Percentiles rank a stretch among this genome's conserved stretches.
Evolutionary conservation across 2,113 vertebrate species (phyloP).

Genomic region (Paraplagusia blochii): DNA sequence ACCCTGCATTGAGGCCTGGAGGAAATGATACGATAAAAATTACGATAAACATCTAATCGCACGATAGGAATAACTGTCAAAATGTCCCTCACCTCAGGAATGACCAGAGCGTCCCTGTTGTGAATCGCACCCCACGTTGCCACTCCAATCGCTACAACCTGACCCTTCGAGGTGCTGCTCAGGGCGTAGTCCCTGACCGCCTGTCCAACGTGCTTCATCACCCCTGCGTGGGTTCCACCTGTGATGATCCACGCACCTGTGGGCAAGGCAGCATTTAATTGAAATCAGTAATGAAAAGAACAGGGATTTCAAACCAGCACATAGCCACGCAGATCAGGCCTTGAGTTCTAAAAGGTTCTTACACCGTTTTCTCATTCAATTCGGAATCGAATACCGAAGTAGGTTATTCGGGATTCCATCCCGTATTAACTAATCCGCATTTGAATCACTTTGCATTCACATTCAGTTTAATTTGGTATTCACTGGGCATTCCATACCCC

Average conservation of each 20-base stretch:
- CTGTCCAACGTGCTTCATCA: constrained; percentile 96
- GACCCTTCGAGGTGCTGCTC: constrained; percentile 76
- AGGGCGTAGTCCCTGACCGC: constrained; percentile 84
- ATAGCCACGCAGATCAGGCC: too few species aligned
- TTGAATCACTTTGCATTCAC: too few species aligned
- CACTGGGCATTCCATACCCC: too few species aligned
- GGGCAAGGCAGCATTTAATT: background rate
- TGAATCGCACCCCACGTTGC: constrained; percentile 92
- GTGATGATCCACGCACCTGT: constrained; percentile 97
- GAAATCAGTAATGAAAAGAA: background rate
- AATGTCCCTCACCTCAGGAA: constrained; percentile 50
- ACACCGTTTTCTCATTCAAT: too few species aligned
- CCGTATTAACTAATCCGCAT: too few species aligned
- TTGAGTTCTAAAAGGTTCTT: too few species aligned
- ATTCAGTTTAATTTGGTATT: too few species aligned
- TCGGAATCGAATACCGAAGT: too few species aligned
- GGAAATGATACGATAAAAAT: background rate
- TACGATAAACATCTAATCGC: background rate
- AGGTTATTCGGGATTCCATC: too few species aligned
- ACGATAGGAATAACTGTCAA: background rate
- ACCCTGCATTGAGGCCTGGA: constrained; percentile 74
- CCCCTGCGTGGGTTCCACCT: constrained; percentile 87
- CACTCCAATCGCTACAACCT: constrained; percentile 90
- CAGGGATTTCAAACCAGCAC: too few species aligned
- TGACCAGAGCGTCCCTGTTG: constrained; percentile 77